Conservation (phyloP, 2,113 vertebrate genomes). For the Polypterus bichir region DNA sequence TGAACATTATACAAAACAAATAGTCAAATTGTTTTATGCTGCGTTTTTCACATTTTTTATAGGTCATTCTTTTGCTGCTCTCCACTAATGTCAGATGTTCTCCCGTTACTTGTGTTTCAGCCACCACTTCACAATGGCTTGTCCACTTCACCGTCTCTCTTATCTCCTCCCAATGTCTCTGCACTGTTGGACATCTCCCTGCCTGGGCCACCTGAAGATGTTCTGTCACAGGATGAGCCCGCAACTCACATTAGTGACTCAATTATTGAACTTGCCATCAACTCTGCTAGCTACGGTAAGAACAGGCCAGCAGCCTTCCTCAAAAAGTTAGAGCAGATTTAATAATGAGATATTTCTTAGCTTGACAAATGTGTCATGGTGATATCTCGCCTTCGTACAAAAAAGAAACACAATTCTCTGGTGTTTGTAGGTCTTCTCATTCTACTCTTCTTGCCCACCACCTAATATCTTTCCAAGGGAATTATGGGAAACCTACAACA, state of each 20-base stretch:
- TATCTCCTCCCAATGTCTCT: constrained; percentile 86
- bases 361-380: background rate
- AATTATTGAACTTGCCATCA: constrained; percentile 96
- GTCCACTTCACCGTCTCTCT: constrained; percentile 59
- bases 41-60: too few species aligned
- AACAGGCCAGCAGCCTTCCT: background rate
- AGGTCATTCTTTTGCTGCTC: too few species aligned
- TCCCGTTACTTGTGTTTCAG: constrained; percentile 25
- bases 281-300: constrained; percentile 83
- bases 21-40: too few species aligned
- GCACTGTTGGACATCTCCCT: constrained; percentile 91
- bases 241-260: constrained; percentile 93
- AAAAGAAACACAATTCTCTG: too few species aligned
- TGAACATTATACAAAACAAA: too few species aligned
- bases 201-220: constrained; percentile 87
- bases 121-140: constrained; percentile 58
- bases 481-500: too few species aligned
- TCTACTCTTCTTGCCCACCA: too few species aligned
- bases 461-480: too few species aligned
- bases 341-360: background rate
- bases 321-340: background rate
- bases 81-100: too few species aligned
- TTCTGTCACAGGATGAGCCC: constrained; percentile 74
- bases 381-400: too few species aligned
- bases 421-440: too few species aligned